Evolutionary conservation across 2,797 vertebrate genomes (phyloP).

Genomic region (Alauda arvensis): DNA sequence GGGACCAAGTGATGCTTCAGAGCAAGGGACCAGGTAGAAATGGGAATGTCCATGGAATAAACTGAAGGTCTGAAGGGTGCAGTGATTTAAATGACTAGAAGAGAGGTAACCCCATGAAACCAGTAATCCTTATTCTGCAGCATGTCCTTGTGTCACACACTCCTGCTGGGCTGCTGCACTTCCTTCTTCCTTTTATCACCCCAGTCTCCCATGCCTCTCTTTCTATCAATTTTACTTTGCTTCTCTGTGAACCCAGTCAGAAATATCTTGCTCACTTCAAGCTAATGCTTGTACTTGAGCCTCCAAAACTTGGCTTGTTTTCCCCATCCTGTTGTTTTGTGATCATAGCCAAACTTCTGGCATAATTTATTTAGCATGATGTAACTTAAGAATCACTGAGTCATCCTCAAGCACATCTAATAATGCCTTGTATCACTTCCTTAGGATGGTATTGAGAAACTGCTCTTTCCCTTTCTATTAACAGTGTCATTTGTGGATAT

Average conservation of each 20-base stretch:
- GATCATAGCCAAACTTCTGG: not conserved
- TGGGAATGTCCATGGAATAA: not conserved
- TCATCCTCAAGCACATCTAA: conserved; percentile 1
- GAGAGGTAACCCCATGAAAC: not conserved
- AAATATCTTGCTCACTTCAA: not conserved
- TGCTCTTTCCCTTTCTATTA: not conserved
- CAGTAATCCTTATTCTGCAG: not conserved
- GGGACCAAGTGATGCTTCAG: not conserved
- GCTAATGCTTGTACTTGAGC: not conserved
- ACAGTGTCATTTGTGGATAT: not conserved
- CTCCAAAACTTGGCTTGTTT: not conserved
- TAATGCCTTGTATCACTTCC: conserved; percentile 33
- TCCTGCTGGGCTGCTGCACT: not conserved
- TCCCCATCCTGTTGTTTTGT: not conserved
- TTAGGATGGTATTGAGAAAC: not conserved
- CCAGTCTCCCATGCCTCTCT: not conserved
- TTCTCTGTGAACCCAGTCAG: not conserved
- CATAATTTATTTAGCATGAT: not conserved
- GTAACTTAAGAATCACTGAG: not conserved
- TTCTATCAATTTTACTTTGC: not conserved
- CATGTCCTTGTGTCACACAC: not conserved
- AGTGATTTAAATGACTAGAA: not conserved
- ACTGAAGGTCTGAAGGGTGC: not conserved
- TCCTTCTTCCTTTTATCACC: not conserved
- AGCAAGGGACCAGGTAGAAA: not conserved